phyloP scores from a whole-genome alignment of 2,888 invertebrate genomes.

The Maniola hyperantus region DNA sequence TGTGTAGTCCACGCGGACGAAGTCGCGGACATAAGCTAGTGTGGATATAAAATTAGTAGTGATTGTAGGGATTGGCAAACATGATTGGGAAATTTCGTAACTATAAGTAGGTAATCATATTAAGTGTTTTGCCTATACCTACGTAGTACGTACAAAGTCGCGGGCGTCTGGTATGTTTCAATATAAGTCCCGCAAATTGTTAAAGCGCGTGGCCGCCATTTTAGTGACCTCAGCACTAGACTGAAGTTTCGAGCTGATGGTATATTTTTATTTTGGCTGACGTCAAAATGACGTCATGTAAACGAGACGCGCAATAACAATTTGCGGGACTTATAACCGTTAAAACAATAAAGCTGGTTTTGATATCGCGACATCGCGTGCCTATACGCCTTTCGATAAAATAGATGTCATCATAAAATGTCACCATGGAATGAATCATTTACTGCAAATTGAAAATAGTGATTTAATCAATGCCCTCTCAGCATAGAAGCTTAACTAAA shows the following conservation, averaged over 20 bases:
- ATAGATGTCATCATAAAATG: constrained; percentile 10
- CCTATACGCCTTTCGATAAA: neutral
- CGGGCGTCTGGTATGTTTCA: neutral
- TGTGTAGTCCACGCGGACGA: no score
- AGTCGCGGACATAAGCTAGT: no score
- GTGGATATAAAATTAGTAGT: no score
- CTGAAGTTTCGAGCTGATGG: no score
- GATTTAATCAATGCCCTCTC: neutral
- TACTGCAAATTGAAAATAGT: constrained; percentile 20
- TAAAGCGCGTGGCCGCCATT: no score
- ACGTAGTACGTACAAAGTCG: constrained; percentile 1
- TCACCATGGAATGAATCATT: constrained; percentile 8
- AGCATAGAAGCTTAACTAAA: neutral
- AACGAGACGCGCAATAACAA: no score
- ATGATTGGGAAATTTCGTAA: neutral
- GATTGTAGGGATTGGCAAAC: neutral
- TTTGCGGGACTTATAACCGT: no score
- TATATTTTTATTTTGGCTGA: no score
- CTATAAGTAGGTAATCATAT: neutral
- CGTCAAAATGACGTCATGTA: no score
- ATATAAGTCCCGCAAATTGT: no score
- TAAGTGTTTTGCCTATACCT: no score
- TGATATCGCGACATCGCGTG: constrained; percentile 15
- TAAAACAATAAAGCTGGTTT: constrained; percentile 16
- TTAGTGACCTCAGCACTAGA: no score